phyloP scores from a whole-genome alignment of 2,888 invertebrate species.

The Yponomeuta sedellus region DNA sequence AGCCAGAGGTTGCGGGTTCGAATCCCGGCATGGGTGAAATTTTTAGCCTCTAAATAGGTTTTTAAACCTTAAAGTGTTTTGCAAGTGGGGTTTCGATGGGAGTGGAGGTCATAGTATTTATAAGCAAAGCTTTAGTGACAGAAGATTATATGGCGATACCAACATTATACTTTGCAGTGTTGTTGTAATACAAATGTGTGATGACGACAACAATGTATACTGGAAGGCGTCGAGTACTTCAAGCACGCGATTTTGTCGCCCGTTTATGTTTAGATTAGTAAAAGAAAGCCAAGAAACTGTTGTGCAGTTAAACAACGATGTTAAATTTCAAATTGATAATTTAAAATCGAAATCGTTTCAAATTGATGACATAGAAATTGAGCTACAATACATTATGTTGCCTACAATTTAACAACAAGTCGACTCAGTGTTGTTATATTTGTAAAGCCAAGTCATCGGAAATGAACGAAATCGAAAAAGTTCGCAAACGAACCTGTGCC shows the following conservation, averaged over 20 bases:
- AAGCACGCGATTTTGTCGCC: slow-evolving; percentile 3
- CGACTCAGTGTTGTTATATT: slow-evolving; percentile 1
- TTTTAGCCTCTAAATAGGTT: no score
- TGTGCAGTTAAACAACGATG: not conserved
- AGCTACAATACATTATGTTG: slow-evolving; percentile 7
- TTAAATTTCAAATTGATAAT: not conserved
- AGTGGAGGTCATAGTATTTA: slow-evolving; percentile 15
- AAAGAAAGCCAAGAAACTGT: not conserved
- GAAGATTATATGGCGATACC: not conserved
- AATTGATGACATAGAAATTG: not conserved
- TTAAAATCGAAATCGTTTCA: not conserved
- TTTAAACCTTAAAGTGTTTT: slow-evolving; percentile 7
- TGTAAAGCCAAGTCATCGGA: slow-evolving; percentile 6
- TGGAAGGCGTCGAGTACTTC: slow-evolving; percentile 3
- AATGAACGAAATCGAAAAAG: slow-evolving; percentile 11
- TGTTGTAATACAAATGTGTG: slow-evolving; percentile 3
- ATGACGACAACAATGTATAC: slow-evolving; percentile 2
- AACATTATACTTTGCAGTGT: slow-evolving; percentile 7
- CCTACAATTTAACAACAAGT: slow-evolving; percentile 1
- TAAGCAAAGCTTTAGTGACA: slow-evolving; percentile 13
- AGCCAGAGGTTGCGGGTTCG: no score
- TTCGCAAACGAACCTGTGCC: not conserved
- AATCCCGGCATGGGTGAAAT: no score
- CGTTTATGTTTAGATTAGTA: slow-evolving; percentile 2
- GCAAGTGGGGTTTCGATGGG: slow-evolving; percentile 17